Conservation (phyloP, 2,888 invertebrate genomes). For the Seira sanloemensis region DNA sequence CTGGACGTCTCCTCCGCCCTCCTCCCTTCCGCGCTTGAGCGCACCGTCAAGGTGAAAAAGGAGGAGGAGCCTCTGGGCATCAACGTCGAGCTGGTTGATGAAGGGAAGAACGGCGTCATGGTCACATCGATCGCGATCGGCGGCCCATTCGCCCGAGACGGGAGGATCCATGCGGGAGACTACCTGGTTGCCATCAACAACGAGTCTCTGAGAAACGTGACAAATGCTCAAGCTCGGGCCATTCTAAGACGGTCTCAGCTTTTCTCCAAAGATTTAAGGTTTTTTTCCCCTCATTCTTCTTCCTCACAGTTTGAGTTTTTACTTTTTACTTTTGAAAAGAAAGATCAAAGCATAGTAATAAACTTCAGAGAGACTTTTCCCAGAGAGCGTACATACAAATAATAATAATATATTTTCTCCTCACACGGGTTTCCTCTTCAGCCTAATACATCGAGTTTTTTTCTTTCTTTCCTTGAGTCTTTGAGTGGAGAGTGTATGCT, state of each 20-base stretch:
- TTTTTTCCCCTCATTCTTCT: conserved; percentile 13
- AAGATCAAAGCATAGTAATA: too few species aligned
- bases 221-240: conserved; percentile 79
- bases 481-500: too few species aligned
- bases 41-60: conserved; percentile 78
- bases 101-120: conserved; percentile 79
- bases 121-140: conserved; percentile 76
- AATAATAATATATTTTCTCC: too few species aligned
- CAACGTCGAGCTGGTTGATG: conserved; percentile 79
- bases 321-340: conserved; percentile 9
- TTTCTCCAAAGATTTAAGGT: conserved; percentile 80
- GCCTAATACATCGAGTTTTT: too few species aligned
- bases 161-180: conserved; percentile 79
- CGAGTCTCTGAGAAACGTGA: conserved; percentile 79
- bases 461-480: too few species aligned
- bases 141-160: conserved; percentile 79
- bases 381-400: too few species aligned
- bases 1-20: conserved; percentile 24
- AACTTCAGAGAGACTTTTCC: too few species aligned
- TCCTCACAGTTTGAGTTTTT: too few species aligned
- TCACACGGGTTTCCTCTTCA: too few species aligned
- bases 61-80: conserved; percentile 79
- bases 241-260: conserved; percentile 79
- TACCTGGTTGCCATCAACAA: conserved; percentile 79
- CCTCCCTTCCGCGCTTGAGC: conserved; percentile 78